Percentiles rank a stretch among this genome's conserved stretches.
Evolutionary conservation across 1,140 invertebrate species (phyloP).

Genomic region (Drosophila lowei): DNA sequence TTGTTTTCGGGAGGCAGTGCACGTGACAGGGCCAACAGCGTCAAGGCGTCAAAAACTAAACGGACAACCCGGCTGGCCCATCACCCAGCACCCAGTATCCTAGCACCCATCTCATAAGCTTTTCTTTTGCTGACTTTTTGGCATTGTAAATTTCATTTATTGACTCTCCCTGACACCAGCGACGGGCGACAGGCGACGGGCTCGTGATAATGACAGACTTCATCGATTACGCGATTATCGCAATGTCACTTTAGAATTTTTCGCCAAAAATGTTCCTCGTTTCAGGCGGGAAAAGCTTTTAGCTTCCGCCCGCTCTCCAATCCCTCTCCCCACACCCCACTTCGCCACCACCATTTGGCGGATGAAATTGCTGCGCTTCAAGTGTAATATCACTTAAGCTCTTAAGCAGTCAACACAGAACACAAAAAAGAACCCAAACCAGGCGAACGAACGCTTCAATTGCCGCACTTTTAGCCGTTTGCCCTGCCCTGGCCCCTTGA

Average conservation of each 20-base stretch:
- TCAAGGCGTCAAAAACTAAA: conserved; percentile 38
- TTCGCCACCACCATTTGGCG: conserved; percentile 53
- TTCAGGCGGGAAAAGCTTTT: conserved; percentile 73
- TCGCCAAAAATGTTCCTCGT: conserved; percentile 63
- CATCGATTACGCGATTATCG: conserved; percentile 81
- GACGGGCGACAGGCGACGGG: conserved; percentile 11
- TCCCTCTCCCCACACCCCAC: too few relatives aligned
- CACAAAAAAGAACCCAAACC: conserved; percentile 29
- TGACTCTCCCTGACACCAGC: conserved; percentile 51
- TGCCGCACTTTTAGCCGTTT: conserved; percentile 53
- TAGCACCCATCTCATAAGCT: not conserved
- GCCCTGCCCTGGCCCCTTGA: conserved; percentile 6
- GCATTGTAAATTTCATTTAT: conserved; percentile 66
- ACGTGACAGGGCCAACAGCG: conserved; percentile 41
- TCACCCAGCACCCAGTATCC: too few relatives aligned
- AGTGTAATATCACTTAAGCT: conserved; percentile 82
- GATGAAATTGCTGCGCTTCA: conserved; percentile 73
- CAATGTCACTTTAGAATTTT: conserved; percentile 76
- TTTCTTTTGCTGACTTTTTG: conserved; percentile 45
- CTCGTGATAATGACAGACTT: conserved; percentile 80
- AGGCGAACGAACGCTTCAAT: conserved; percentile 36
- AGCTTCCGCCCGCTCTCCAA: conserved; percentile 30
- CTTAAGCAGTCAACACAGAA: conserved; percentile 65
- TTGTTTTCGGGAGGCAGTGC: conserved; percentile 8
- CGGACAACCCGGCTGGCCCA: conserved; percentile 6